Evolutionary conservation across 2,113 vertebrate genomes (phyloP).

Genomic region (Lanius ludovicianus): DNA sequence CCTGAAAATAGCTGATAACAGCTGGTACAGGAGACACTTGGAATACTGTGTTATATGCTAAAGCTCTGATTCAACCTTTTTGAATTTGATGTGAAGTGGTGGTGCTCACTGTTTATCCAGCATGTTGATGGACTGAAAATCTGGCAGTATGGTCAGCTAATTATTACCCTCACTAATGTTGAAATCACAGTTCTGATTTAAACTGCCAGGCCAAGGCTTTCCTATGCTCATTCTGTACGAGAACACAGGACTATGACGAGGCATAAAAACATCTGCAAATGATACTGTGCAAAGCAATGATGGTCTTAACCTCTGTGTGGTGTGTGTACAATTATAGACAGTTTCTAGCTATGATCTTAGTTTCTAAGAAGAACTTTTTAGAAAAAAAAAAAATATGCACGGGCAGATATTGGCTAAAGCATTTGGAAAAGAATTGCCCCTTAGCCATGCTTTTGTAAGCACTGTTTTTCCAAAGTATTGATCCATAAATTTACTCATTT

Average conservation of each 20-base stretch:
- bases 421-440: not conserved
- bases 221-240: accelerated
- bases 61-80: not conserved
- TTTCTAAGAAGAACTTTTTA: not conserved
- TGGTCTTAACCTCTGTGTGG: not conserved
- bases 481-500: not conserved
- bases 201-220: not conserved
- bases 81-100: not conserved
- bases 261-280: not conserved
- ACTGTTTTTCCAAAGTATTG: not conserved
- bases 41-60: not conserved
- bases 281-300: not conserved
- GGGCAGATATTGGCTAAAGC: not conserved
- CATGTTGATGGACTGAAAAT: not conserved
- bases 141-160: not conserved
- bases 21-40: not conserved
- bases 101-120: not conserved
- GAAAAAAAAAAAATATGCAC: not conserved
- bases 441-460: not conserved
- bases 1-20: not conserved
- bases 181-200: not conserved
- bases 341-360: not conserved
- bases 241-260: not conserved
- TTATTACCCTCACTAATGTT: not conserved
- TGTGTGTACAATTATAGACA: not conserved